A percentile compares a stretch with the other conserved stretches of the same genome.
phyloP scores from a whole-genome alignment of 2,797 vertebrate species.

The Parambassis ranga region DNA sequence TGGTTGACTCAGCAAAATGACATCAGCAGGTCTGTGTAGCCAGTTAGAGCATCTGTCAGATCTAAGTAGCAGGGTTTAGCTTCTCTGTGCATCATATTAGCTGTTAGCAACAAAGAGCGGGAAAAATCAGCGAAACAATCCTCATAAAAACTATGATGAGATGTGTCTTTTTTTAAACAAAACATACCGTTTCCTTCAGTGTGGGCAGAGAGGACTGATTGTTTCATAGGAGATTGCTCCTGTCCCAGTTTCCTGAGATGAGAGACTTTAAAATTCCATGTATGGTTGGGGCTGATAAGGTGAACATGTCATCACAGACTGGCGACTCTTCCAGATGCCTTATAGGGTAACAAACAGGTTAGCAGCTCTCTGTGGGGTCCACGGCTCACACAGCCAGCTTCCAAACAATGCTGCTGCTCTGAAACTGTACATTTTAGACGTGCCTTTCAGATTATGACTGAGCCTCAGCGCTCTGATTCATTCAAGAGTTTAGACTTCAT shows the following conservation, averaged over 20 bases:
- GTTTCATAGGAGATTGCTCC: background rate
- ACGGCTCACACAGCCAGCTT: background rate
- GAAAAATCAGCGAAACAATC: background rate
- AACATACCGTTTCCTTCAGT: background rate
- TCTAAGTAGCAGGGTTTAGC: constrained; percentile 16
- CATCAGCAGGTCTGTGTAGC: background rate
- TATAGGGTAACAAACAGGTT: background rate
- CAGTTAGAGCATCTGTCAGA: background rate
- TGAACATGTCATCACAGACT: background rate
- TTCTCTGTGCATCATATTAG: background rate
- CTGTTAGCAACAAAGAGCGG: background rate
- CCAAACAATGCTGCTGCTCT: background rate
- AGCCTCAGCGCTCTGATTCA: no score
- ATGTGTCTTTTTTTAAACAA: background rate
- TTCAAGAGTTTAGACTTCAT: no score
- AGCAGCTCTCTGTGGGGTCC: background rate
- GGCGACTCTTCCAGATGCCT: background rate
- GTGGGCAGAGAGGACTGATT: background rate
- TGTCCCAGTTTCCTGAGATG: background rate
- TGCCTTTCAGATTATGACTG: background rate
- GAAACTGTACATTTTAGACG: background rate
- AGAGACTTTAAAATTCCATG: background rate
- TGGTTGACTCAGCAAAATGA: background rate
- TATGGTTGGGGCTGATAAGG: background rate
- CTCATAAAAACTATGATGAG: background rate